A percentile compares a stretch with the other conserved stretches of the same genome.
phyloP scores from a whole-genome alignment of 2,888 invertebrate species.

The Sphaerophoria taeniata region DNA sequence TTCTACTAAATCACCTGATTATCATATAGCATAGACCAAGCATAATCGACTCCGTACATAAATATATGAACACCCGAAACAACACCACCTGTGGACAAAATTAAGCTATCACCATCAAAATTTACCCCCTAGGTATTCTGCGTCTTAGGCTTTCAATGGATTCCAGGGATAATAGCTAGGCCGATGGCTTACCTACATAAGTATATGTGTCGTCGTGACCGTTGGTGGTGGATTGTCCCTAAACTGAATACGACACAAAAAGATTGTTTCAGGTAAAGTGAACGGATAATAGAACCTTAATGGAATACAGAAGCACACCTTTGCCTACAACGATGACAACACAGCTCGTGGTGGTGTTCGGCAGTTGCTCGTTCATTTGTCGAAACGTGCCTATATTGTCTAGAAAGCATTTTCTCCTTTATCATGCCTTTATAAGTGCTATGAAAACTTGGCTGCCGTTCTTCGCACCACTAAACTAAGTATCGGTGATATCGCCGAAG shows the following conservation, averaged over 20 bases:
- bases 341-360: neutral
- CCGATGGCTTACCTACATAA: neutral
- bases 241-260: neutral
- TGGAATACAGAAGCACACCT: neutral
- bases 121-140: neutral
- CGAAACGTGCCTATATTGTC: neutral
- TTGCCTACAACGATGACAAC: too few relatives aligned
- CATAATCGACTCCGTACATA: neutral
- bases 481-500: neutral
- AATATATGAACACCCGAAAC: neutral
- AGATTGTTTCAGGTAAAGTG: slow-evolving; percentile 3
- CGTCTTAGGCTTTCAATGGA: neutral
- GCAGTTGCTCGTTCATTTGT: neutral
- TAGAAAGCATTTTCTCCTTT: neutral
- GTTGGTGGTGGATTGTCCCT: neutral
- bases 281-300: slow-evolving; percentile 9
- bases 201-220: neutral
- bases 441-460: neutral
- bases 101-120: slow-evolving; percentile 24
- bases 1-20: neutral
- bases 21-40: neutral
- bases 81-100: slow-evolving; percentile 24
- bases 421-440: neutral
- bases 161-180: neutral
- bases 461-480: neutral